Conservation (phyloP, 2,113 vertebrate genomes). For the Albula goreensis region DNA sequence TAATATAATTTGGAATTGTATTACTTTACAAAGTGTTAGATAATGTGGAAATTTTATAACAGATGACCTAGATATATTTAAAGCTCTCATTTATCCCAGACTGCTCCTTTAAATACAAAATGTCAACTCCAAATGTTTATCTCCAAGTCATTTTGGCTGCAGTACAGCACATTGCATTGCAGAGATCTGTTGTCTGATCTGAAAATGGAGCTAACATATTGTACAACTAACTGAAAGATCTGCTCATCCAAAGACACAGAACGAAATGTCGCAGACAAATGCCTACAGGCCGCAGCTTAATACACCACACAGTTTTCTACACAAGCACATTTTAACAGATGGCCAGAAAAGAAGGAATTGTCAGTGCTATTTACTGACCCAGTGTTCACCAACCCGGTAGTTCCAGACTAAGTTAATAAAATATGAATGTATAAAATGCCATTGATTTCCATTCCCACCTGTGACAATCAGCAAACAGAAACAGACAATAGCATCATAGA, state of each 20-base stretch:
- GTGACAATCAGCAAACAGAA: background rate
- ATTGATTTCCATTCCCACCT: background rate
- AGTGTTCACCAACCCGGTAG: background rate
- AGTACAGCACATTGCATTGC: background rate
- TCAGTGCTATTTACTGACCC: conserved; percentile 3
- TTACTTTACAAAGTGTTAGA: background rate
- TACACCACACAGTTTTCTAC: background rate
- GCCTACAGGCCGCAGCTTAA: background rate
- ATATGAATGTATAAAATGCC: background rate
- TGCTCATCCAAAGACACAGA: background rate
- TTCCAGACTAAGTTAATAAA: background rate
- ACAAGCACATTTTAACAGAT: background rate
- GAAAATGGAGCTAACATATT: background rate
- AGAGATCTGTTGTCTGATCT: background rate
- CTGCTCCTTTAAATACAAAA: background rate
- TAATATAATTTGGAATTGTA: background rate
- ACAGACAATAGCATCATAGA: background rate
- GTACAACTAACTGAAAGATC: background rate
- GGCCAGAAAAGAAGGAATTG: background rate
- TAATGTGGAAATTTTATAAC: background rate
- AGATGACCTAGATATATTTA: background rate
- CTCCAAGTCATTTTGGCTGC: too few species aligned
- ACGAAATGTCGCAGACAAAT: background rate
- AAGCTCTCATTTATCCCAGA: background rate
- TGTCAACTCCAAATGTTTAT: background rate